Conservation (phyloP, 2,113 vertebrate species). For the Plecotus auritus region DNA sequence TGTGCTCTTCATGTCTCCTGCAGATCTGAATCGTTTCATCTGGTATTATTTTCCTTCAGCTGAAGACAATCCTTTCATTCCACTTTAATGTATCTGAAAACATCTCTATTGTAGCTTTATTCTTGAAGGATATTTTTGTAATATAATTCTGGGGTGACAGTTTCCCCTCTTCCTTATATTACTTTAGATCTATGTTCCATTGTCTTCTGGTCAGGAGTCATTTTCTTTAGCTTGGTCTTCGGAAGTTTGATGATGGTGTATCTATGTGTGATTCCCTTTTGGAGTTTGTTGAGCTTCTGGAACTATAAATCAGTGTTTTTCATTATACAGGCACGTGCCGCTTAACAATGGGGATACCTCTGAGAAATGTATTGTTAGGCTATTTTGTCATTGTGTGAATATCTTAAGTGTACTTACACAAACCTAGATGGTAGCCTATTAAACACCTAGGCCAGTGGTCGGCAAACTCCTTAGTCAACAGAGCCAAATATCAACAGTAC, state of each 20-base stretch:
- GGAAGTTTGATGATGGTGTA: background rate
- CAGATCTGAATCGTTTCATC: background rate
- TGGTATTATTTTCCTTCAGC: background rate
- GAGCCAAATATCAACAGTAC: too few relatives aligned
- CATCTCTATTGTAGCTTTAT: background rate
- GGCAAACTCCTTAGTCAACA: too few relatives aligned
- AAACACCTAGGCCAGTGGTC: background rate
- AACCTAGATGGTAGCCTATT: background rate
- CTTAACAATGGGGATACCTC: background rate
- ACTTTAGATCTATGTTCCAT: background rate
- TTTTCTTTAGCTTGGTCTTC: background rate
- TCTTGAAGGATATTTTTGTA: background rate
- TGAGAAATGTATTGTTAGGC: background rate
- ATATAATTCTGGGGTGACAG: background rate
- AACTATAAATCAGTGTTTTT: background rate
- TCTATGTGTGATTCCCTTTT: background rate
- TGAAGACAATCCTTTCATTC: background rate
- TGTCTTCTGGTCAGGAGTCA: background rate
- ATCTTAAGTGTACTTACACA: background rate
- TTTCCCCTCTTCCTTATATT: background rate
- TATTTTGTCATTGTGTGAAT: background rate
- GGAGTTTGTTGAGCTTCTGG: background rate
- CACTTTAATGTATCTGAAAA: slow-evolving; percentile 23
- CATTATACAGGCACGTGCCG: background rate
- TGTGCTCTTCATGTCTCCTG: background rate